Evolutionary conservation across 2,888 invertebrate species (phyloP), one percentile per base, ranked within the genome.

Genomic region (Philhelius pedissequus): DNA sequence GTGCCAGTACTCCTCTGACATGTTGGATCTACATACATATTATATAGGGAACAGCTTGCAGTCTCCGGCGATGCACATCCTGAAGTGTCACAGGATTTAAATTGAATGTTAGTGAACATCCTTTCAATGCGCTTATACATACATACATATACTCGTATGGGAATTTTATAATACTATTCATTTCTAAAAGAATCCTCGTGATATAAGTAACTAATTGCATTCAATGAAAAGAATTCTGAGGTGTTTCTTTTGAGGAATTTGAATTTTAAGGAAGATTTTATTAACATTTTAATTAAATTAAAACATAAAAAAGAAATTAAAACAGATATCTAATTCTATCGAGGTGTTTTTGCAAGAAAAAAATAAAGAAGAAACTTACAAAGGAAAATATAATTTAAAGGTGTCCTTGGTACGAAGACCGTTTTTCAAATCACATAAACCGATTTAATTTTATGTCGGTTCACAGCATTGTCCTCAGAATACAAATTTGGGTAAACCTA

Each of bases 41-140:
- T n/a, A n/a, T n/a, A n/a, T n/a, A n/a, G n/a, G 7, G 2, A 18
- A 48, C 38, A 48, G 25, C n/a, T 25, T 27, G 43, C 25, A n/a
- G 27, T 22, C 25, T 27, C 48, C 45, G 20, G n/a, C n/a, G n/a
- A 38, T 27, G 22, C 60, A 45, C 30, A 66, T 60, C 66, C 45
- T 45, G 20, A 50, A 66, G 70, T 81, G 64, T 81, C 60, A 60
- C 20, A 64, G 30, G 76, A 79, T 73, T 79, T 60, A 60, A 73
- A 73, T 60, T 79, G 68, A 50, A 60, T 69, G 60, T 40, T 76
- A 69, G 43, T 60, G 79, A 69, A 60, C 62, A 62, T 62, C 40
- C 58, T 68, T 60, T 54, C 15, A 50, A 58, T 32, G 56, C 18
- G 56, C 18, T 20, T 32, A 43, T 32, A 11, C 45, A 11, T 40